A percentile compares a stretch with the other conserved stretches of the same genome.
Conservation (phyloP, 2,797 vertebrate species). For the Hemibagrus guttatus region DNA sequence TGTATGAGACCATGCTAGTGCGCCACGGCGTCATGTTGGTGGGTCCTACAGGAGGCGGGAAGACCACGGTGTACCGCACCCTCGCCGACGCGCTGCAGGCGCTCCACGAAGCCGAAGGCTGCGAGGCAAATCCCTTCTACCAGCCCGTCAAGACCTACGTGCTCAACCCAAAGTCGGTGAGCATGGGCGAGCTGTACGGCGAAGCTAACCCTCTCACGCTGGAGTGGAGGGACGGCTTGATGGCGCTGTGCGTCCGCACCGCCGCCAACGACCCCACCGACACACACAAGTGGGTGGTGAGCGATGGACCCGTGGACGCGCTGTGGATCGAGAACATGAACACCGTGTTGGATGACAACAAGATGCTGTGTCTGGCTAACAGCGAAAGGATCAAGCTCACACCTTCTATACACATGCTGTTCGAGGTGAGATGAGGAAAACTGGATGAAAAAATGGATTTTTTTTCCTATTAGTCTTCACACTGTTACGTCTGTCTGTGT, state of each 20-base stretch:
- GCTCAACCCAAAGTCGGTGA: slow-evolving; percentile 89
- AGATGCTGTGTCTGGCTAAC: slow-evolving; percentile 90
- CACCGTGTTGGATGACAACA: slow-evolving; percentile 89
- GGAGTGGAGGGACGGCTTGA: slow-evolving; percentile 88
- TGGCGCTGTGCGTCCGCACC: slow-evolving; percentile 84
- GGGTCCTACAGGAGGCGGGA: slow-evolving; percentile 86
- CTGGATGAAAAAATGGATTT: neutral
- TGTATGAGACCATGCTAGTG: slow-evolving; percentile 91
- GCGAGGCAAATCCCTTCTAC: slow-evolving; percentile 75
- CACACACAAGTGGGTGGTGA: slow-evolving; percentile 87
- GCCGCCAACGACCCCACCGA: slow-evolving; percentile 78
- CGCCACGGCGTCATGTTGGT: slow-evolving; percentile 91
- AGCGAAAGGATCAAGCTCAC: slow-evolving; percentile 90
- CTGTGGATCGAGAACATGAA: slow-evolving; percentile 94
- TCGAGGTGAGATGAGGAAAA: slow-evolving; percentile 75
- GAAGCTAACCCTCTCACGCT: slow-evolving; percentile 83
- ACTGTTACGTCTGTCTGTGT: slow-evolving; percentile 6
- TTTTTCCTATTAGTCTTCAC: neutral
- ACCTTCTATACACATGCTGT: slow-evolving; percentile 86
- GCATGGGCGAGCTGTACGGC: slow-evolving; percentile 83
- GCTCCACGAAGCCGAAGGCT: slow-evolving; percentile 65
- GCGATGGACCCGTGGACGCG: slow-evolving; percentile 87
- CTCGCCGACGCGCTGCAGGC: slow-evolving; percentile 79
- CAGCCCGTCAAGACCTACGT: slow-evolving; percentile 81
- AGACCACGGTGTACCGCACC: slow-evolving; percentile 82